Evolutionary conservation across 2,888 invertebrate genomes (phyloP).

Genomic region (Erynnis tages): DNA sequence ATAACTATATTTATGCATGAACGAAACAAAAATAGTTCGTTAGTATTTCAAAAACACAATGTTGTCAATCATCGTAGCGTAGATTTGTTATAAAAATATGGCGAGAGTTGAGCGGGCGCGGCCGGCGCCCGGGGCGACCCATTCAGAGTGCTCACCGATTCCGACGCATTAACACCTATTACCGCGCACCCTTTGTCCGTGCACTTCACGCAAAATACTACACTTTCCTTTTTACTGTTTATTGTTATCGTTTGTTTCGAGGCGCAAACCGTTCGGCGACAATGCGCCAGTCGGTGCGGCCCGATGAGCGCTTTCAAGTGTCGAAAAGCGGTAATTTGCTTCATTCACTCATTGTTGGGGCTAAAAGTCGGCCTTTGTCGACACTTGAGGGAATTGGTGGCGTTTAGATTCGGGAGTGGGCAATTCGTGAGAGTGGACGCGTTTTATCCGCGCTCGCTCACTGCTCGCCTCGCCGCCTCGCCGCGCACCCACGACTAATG

Average conservation of each 20-base stretch:
- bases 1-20: slow-evolving; percentile 23
- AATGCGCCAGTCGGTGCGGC: slow-evolving; percentile 68
- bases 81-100: slow-evolving; percentile 74
- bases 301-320: slow-evolving; percentile 74
- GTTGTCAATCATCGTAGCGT: slow-evolving; percentile 65
- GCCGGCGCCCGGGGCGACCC: slow-evolving; percentile 45
- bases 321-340: slow-evolving; percentile 78
- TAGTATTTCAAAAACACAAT: slow-evolving; percentile 57
- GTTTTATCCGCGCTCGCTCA: slow-evolving; percentile 50
- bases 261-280: slow-evolving; percentile 73
- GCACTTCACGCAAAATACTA: slow-evolving; percentile 73
- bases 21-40: slow-evolving; percentile 48
- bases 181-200: slow-evolving; percentile 59
- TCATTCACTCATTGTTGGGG: slow-evolving; percentile 75
- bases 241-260: slow-evolving; percentile 79
- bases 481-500: slow-evolving; percentile 55
- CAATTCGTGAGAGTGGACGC: slow-evolving; percentile 73
- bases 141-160: slow-evolving; percentile 69
- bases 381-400: slow-evolving; percentile 75
- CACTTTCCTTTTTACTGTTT: slow-evolving; percentile 79
- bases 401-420: slow-evolving; percentile 76
- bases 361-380: slow-evolving; percentile 79
- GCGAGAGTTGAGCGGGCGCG: slow-evolving; percentile 34
- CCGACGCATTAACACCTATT: slow-evolving; percentile 76
- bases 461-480: slow-evolving; percentile 47